Evolutionary conservation across 2,888 invertebrate genomes (phyloP).

Genomic region (Drosophila sordidula): DNA sequence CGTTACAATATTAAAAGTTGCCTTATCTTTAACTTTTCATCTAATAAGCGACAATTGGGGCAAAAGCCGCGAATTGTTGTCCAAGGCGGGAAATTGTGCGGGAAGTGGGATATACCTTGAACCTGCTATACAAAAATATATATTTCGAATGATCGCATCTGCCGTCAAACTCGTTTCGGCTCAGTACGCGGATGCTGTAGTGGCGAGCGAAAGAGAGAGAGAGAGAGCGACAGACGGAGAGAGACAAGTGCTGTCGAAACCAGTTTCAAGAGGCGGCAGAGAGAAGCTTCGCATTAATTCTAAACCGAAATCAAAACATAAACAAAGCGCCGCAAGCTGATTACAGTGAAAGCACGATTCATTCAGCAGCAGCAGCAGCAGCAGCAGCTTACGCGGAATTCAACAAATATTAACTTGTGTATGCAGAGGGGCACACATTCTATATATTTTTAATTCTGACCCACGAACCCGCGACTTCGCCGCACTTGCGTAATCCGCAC

Average conservation of each 20-base stretch:
- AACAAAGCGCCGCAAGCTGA: constrained; percentile 37
- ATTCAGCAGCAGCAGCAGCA: constrained; percentile 18
- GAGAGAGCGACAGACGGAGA: not conserved
- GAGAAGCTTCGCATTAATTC: constrained; percentile 8
- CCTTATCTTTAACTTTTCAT: constrained; percentile 38
- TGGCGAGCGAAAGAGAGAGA: not conserved
- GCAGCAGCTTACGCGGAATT: not conserved
- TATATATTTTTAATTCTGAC: constrained; percentile 8
- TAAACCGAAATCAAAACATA: constrained; percentile 39
- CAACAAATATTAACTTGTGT: not conserved
- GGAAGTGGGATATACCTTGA: not conserved
- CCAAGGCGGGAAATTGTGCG: not conserved
- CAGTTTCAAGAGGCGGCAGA: constrained; percentile 3
- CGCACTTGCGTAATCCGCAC: constrained; percentile 8
- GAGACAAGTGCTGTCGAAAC: constrained; percentile 13
- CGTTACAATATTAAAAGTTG: constrained; percentile 63
- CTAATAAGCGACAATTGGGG: constrained; percentile 30
- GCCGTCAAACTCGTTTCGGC: constrained; percentile 31
- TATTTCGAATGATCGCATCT: not conserved
- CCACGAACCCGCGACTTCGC: constrained; percentile 22
- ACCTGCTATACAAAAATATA: not conserved
- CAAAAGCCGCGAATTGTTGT: constrained; percentile 5
- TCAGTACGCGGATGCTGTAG: constrained; percentile 1
- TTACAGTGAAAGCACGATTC: constrained; percentile 28
- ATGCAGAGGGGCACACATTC: not conserved